Evolutionary conservation across 2,888 invertebrate genomes (phyloP).

Genomic region (Hydrotaea diabolus): DNA sequence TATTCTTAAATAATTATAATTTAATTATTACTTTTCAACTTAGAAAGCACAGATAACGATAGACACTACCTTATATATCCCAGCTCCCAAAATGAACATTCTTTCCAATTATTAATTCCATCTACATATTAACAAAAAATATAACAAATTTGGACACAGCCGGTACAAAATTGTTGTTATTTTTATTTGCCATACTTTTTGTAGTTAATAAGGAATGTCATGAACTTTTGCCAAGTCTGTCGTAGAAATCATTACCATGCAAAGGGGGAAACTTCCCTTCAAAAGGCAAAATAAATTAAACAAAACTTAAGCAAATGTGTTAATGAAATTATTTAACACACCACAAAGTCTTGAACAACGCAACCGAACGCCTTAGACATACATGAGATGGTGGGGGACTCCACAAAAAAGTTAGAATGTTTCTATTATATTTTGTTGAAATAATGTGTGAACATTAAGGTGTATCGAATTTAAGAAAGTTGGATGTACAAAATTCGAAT

Average conservation of each 20-base stretch:
- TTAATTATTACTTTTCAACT: no score
- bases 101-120: no score
- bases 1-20: no score
- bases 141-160: no score
- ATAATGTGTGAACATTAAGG: background rate
- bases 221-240: background rate
- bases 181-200: background rate
- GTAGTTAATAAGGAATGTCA: background rate
- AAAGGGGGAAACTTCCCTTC: background rate
- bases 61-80: no score
- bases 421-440: background rate
- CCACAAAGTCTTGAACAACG: background rate
- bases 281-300: no score
- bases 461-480: no score
- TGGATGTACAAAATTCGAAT: no score
- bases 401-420: background rate
- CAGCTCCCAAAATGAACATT: no score
- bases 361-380: background rate
- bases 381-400: background rate
- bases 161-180: no score
- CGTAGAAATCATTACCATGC: background rate
- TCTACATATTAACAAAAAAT: no score
- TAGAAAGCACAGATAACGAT: no score
- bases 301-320: background rate
- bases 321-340: slow-evolving; percentile 19